These are phyloP conservation scores for Ptyas mucosa DNA, from an alignment of 2,113 vertebrate species.

Conservation along the genomic window DNA sequence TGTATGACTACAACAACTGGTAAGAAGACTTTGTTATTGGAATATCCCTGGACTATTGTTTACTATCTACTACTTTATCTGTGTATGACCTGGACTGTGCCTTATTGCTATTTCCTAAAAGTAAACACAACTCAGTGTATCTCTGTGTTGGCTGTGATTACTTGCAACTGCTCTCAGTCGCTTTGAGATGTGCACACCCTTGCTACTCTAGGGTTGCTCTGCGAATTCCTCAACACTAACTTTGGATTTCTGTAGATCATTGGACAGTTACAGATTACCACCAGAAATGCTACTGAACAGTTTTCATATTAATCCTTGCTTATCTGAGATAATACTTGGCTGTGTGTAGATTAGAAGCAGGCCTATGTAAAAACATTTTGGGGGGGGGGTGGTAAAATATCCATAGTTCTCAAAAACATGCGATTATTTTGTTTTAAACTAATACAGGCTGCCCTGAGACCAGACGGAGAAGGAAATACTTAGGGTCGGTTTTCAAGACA, in stretches of 20 bases:
- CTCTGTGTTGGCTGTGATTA: too few species aligned
- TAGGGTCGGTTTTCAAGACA: neutral
- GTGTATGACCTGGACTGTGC: too few species aligned
- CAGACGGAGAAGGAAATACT: neutral
- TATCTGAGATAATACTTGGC: neutral
- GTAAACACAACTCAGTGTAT: too few species aligned
- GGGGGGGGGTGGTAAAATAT: constrained; percentile 17
- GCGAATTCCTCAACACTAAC: too few species aligned
- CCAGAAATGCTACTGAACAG: neutral
- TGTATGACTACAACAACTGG: too few species aligned
- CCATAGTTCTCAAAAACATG: constrained; percentile 21
- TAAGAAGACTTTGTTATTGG: too few species aligned
- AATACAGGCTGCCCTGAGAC: neutral
- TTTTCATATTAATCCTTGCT: constrained; percentile 12
- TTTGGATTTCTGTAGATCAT: neutral
- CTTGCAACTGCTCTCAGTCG: too few species aligned
- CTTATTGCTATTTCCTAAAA: too few species aligned
- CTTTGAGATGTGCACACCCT: too few species aligned
- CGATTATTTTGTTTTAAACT: neutral
- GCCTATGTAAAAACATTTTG: neutral
- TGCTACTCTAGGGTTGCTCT: too few species aligned
- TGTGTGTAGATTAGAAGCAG: constrained; percentile 33
- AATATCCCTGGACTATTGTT: too few species aligned
- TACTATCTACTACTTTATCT: too few species aligned
- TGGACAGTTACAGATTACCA: neutral